Evolutionary conservation across 2,888 invertebrate genomes (phyloP), one percentile per base, ranked within the genome.

Genomic region (Orthosia gothica): DNA sequence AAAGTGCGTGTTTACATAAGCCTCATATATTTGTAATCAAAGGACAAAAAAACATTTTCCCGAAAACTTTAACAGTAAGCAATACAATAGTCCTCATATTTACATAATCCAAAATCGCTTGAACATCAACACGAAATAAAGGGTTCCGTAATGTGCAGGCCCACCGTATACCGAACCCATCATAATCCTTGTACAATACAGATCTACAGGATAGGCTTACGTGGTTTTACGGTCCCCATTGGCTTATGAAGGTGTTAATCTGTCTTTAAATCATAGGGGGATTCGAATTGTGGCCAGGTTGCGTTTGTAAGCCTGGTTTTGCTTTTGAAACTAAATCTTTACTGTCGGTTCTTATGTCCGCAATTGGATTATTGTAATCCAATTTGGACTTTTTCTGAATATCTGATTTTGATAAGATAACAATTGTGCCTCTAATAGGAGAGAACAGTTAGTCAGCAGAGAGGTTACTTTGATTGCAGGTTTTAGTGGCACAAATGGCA

Each of bases 171-270:
- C 68, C 79, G 80, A 84, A 81, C 84, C 70, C 59, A 63, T 71
- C 65, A 74, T 87, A 87, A 88, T 85, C 85, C 82, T 63, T 50
- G 69, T 63, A 82, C 81, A 77, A 85, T 78, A 70, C 66, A 70
- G 82, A 82, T 82, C 54, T 76, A 79, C 50, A 57, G 57, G 57
- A 68, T 68, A 67, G 64, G 70, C 73, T 77, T 65, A 73, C 57
- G 57, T 74, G 84, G 70, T 81, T 79, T 83, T 70, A 78, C 54
- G 72, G 55, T 57, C 61, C 55, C 62, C 58, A 81, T 64, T 71
- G 75, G 84, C 74, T 84, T 83, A 81, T 71, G 59, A 67, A 74
- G 66, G 74, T 75, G 81, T 69, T 83, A 79, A 85, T 79, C 83
- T 76, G 16, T 67, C 63, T 67, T 81, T 83, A 85, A 85, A 84